A percentile compares a stretch with the other conserved stretches of the same genome.
phyloP scores from a whole-genome alignment of 2,797 vertebrate genomes.

The Sebastes itinus region DNA sequence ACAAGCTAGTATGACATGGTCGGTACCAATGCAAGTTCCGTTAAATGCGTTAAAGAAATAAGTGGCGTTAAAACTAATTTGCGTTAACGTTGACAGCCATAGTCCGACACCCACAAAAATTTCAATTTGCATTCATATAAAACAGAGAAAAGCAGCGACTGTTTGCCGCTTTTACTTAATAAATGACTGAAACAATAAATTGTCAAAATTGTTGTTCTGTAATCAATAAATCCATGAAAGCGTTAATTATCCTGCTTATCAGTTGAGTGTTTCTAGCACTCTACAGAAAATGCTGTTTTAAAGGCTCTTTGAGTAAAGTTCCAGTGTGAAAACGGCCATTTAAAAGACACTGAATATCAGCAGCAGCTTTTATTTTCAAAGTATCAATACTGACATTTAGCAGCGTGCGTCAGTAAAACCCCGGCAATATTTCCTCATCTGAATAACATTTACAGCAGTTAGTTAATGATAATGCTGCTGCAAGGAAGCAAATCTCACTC shows the following conservation, averaged over 20 bases:
- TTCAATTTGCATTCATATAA: not conserved
- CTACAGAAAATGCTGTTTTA: not conserved
- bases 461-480: not conserved
- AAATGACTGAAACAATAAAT: not conserved
- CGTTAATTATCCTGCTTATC: not conserved
- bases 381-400: not conserved
- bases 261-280: not conserved
- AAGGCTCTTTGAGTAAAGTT: not conserved
- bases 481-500: not conserved
- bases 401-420: not conserved
- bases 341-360: not conserved
- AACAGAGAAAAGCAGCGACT: not conserved
- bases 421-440: not conserved
- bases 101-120: not conserved
- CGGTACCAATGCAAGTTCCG: not conserved
- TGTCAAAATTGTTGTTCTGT: not conserved
- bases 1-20: not conserved
- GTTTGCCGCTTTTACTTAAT: not conserved
- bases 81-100: not conserved
- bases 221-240: not conserved
- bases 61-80: not conserved
- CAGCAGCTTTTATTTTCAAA: not conserved
- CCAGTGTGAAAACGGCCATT: not conserved
- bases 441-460: not conserved
- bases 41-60: not conserved